Percentiles rank a stretch among this genome's conserved stretches.
These are phyloP conservation scores for Venturia canescens DNA, from an alignment of 1,140 invertebrate genomes.

Conservation along the genomic window DNA sequence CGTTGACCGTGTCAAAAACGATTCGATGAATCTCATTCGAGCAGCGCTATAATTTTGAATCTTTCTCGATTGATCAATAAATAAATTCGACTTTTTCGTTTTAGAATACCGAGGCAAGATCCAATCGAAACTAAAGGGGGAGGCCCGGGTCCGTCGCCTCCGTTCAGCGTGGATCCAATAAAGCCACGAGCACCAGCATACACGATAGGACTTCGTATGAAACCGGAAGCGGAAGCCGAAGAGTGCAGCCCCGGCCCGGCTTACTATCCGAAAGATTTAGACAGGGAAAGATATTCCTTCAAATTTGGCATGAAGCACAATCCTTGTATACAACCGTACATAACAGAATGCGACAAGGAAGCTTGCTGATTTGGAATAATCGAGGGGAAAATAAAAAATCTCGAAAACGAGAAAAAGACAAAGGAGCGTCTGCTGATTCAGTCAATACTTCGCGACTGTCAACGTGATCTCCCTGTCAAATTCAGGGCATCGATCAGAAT, in stretches of 20 bases:
- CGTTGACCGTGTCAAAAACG: neutral
- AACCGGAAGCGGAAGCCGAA: slow-evolving; percentile 20
- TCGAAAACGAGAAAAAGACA: slow-evolving; percentile 42
- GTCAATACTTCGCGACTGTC: slow-evolving; percentile 7
- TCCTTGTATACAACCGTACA: slow-evolving; percentile 55
- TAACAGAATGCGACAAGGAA: slow-evolving; percentile 59
- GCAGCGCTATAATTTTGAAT: no score
- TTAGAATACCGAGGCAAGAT: slow-evolving; percentile 43
- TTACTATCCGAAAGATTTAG: slow-evolving; percentile 43
- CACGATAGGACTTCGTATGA: slow-evolving; percentile 27
- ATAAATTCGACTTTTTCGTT: no score
- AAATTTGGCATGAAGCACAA: slow-evolving; percentile 59
- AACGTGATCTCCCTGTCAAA: slow-evolving; percentile 46
- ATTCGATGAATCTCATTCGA: no score
- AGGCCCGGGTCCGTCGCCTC: slow-evolving; percentile 49
- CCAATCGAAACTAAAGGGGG: neutral
- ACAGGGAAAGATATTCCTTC: slow-evolving; percentile 48
- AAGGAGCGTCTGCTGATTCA: slow-evolving; percentile 24
- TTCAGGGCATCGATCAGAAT: slow-evolving; percentile 46
- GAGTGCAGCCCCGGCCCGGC: slow-evolving; percentile 54
- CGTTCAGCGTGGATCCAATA: slow-evolving; percentile 39
- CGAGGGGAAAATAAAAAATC: slow-evolving; percentile 26
- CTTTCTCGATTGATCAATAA: no score
- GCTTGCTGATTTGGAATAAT: slow-evolving; percentile 49
- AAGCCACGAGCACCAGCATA: slow-evolving; percentile 50